Percentiles rank a stretch among this genome's conserved stretches.
Evolutionary conservation across 2,113 vertebrate genomes (phyloP).

Genomic region (Anseranas semipalmata): DNA sequence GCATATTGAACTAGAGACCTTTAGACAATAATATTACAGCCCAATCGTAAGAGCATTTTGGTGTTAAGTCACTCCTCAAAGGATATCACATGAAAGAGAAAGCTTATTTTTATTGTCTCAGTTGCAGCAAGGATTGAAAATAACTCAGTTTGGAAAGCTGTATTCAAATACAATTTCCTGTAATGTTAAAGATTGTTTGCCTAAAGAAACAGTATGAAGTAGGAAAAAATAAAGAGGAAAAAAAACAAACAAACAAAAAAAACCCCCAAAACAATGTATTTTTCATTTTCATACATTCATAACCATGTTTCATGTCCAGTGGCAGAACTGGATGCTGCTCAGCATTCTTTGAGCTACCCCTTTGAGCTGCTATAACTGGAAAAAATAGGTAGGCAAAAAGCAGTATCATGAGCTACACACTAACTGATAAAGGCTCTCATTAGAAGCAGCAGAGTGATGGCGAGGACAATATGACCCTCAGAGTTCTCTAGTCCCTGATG

Average conservation of each 20-base stretch:
- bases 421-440: not conserved
- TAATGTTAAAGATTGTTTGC: not conserved
- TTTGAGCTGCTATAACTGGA: not conserved
- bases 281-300: not conserved
- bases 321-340: not conserved
- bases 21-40: not conserved
- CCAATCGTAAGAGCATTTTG: not conserved
- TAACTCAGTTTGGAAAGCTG: not conserved
- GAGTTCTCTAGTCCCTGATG: not conserved
- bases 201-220: not conserved
- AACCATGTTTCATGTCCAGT: not conserved
- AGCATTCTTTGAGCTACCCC: not conserved
- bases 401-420: fast-evolving
- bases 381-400: not conserved
- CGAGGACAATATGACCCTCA: fast-evolving
- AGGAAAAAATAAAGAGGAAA: not conserved
- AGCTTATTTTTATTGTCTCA: not conserved
- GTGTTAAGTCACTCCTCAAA: not conserved
- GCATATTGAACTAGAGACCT: not conserved
- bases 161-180: not conserved
- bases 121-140: not conserved
- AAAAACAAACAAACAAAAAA: not conserved
- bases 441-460: not conserved
- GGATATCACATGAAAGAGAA: not conserved
- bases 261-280: not conserved